Conservation (phyloP, 2,797 vertebrate genomes). For the Emydoidea blandingii region DNA sequence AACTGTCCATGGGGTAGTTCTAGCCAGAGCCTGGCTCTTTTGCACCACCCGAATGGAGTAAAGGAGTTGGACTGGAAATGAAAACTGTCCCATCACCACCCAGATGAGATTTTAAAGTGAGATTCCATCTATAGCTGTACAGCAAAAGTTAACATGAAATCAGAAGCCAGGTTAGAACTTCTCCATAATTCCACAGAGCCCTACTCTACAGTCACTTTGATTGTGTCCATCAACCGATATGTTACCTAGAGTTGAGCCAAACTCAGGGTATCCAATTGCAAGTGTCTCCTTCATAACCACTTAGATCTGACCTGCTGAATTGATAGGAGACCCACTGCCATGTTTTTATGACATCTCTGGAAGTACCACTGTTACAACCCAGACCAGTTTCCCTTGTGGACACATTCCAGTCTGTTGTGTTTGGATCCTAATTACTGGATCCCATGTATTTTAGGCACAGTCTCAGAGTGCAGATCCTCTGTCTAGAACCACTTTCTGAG, state of each 20-base stretch:
- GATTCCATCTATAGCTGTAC: not conserved
- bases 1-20: not conserved
- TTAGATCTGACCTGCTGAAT: not conserved
- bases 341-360: not conserved
- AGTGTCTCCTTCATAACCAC: not conserved
- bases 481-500: not conserved
- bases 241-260: not conserved
- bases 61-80: accelerated
- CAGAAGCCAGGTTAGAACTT: not conserved
- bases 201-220: not conserved
- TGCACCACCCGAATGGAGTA: not conserved
- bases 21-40: not conserved
- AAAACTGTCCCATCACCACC: not conserved
- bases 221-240: not conserved
- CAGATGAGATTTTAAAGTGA: not conserved
- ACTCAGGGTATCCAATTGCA: not conserved
- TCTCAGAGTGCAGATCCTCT: not conserved
- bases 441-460: not conserved
- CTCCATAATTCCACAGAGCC: not conserved
- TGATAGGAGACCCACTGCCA: not conserved
- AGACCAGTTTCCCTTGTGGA: not conserved
- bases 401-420: not conserved
- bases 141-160: not conserved
- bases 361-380: not conserved
- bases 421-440: not conserved